Base-by-base conservation (phyloP, 1,140 invertebrate species). In the Gonatopus flavifemur region DNA sequence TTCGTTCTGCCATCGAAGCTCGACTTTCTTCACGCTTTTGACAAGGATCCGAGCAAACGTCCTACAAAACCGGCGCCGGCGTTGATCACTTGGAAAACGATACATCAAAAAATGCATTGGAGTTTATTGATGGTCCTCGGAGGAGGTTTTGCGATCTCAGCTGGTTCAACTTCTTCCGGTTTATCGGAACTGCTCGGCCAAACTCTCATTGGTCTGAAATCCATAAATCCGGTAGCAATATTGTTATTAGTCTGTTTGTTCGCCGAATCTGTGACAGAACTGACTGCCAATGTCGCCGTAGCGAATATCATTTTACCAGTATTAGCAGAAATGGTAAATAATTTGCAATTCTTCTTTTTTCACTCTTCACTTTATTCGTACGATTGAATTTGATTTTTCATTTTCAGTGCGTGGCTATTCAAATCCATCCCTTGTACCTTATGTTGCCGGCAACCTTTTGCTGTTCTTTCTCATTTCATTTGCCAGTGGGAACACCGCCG, bases 401-500 rank as follows among this genome's bases (percentile, higher is more conserved):
- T 48, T 67, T 64, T 35, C 73, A 84, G 85, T 82, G 86, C 28
- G 55, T 80, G 28, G 72, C 70, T 3, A 76, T 84, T 32, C 59
- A 74, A 50, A 59, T 81, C 33, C 85, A 90, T 72, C 89, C 89
- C 0, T 58, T 90, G 10, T 86, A 83, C 56, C 68, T 88, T 51
- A 87, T 89, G 81, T 63, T 90, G 12, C 87, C 89, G 2, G 82
- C 84, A 0, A 78, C 85, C n/a, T 57, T 82, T 8, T 83, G 78
- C 21, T 85, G 81, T 52, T 88, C 85, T 0, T 89, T 76, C 32
- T 70, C 77, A 9, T 79, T 79, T 49, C 86, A 89, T 78, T 69
- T 90, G 64, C 93, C 93, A 2, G 91, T 94, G 1, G 85, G 86
- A 15, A 90, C 88, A 2, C 93, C 94, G 3, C 94, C 94, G n/a